Percentiles rank a stretch among this genome's conserved stretches.
Conservation (phyloP, 2,797 vertebrate species). For the Pangasius larnaudii region DNA sequence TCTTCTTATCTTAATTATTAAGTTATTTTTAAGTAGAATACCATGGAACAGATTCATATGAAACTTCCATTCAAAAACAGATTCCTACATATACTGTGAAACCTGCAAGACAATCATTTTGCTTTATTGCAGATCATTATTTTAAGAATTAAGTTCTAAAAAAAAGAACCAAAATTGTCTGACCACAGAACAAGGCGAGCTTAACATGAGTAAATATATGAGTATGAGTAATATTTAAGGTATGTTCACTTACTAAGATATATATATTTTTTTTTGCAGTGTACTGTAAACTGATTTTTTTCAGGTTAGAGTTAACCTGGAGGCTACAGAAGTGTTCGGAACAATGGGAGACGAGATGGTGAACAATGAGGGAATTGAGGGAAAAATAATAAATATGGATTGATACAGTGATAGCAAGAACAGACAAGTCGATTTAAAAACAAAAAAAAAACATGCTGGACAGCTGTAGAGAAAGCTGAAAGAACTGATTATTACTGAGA, state of each 20-base stretch:
- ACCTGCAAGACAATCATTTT: background rate
- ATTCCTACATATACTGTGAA: background rate
- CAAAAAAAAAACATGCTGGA: background rate
- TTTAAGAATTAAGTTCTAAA: too few relatives aligned
- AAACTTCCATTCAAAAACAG: background rate
- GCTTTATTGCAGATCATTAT: too few relatives aligned
- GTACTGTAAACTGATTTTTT: background rate
- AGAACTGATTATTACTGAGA: constrained; percentile 1
- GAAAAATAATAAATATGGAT: background rate
- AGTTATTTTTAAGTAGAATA: background rate
- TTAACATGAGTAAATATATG: too few relatives aligned
- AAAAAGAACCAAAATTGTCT: too few relatives aligned
- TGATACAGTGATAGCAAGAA: background rate
- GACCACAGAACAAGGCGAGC: too few relatives aligned
- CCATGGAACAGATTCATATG: background rate
- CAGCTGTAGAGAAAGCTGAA: background rate
- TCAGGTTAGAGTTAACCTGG: background rate
- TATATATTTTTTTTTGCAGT: background rate
- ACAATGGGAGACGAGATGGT: background rate
- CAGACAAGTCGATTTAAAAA: background rate
- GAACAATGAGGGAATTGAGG: background rate
- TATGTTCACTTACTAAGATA: background rate
- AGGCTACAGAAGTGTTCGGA: background rate
- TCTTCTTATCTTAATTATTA: background rate
- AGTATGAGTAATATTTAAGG: too few relatives aligned